phyloP scores from a whole-genome alignment of 92 coral and sea anemone genomes.

The Paramuricea clavata region DNA sequence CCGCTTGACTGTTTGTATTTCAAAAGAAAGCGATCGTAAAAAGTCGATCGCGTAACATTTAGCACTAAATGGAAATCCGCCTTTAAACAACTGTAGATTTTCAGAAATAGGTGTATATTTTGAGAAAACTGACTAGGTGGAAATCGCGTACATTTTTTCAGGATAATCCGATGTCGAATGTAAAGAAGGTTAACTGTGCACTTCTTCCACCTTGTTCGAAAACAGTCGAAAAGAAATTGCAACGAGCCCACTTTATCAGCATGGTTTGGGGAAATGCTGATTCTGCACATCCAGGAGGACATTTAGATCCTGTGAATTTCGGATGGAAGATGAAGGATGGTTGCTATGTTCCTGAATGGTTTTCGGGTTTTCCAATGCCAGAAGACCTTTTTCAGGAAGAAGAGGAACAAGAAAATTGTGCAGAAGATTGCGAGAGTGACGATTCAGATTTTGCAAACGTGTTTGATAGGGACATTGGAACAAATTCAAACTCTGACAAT shows the following conservation, averaged over 20 bases:
- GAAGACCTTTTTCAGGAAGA: slow-evolving; percentile 21
- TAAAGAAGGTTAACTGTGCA: slow-evolving; percentile 35
- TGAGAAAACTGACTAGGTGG: neutral
- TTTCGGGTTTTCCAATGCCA: slow-evolving; percentile 4
- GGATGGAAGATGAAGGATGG: slow-evolving; percentile 31
- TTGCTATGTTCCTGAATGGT: neutral
- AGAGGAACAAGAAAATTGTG: neutral
- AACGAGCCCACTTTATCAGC: slow-evolving; percentile 34
- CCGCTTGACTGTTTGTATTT: too few relatives aligned
- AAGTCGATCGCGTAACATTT: too few relatives aligned
- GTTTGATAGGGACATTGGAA: neutral
- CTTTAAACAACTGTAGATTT: neutral
- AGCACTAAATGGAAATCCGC: too few relatives aligned
- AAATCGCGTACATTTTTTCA: neutral
- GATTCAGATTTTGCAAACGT: slow-evolving; percentile 12
- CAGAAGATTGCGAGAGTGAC: slow-evolving; percentile 17
- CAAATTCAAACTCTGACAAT: slow-evolving; percentile 22
- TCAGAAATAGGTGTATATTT: slow-evolving; percentile 16
- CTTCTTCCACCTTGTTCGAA: slow-evolving; percentile 45
- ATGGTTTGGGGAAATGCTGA: slow-evolving; percentile 34
- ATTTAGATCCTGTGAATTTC: slow-evolving; percentile 15
- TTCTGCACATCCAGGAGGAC: slow-evolving; percentile 21
- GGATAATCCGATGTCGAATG: slow-evolving; percentile 16
- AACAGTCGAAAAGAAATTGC: slow-evolving; percentile 23
- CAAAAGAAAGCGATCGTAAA: too few relatives aligned